Conservation (phyloP, 2,888 invertebrate species). For the Macropis europaea region DNA sequence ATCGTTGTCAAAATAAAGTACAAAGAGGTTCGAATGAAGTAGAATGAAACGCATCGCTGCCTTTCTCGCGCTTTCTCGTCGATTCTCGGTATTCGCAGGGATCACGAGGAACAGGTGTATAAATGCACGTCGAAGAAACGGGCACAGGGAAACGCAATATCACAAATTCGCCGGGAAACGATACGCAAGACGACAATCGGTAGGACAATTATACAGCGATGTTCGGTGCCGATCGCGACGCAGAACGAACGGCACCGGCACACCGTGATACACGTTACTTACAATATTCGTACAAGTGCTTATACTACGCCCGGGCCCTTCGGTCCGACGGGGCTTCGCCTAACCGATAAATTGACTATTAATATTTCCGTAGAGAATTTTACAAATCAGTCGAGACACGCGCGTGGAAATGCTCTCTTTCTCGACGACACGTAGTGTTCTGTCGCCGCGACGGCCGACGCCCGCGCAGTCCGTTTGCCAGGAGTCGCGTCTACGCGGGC, state of each 20-base stretch:
- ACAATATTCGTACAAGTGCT: slow-evolving; percentile 68
- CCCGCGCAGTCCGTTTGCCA: neutral
- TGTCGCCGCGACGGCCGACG: neutral
- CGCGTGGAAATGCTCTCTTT: slow-evolving; percentile 56
- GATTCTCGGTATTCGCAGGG: slow-evolving; percentile 35
- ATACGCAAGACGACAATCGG: slow-evolving; percentile 70
- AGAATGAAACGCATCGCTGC: neutral
- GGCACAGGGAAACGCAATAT: slow-evolving; percentile 49
- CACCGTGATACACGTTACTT: slow-evolving; percentile 61
- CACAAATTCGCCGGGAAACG: slow-evolving; percentile 62
- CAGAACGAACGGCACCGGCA: slow-evolving; percentile 43
- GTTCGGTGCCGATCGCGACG: slow-evolving; percentile 42
- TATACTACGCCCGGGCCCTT: slow-evolving; percentile 39
- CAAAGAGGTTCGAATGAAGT: neutral
- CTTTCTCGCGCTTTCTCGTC: no score
- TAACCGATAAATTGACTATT: slow-evolving; percentile 78
- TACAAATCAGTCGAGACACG: slow-evolving; percentile 76
- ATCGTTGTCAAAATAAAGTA: neutral
- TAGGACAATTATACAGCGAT: slow-evolving; percentile 71
- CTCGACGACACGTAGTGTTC: neutral
- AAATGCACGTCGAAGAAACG: slow-evolving; percentile 26
- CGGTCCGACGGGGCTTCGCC: slow-evolving; percentile 41
- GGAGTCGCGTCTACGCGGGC: neutral
- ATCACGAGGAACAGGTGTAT: slow-evolving; percentile 5
- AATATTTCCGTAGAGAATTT: slow-evolving; percentile 77